phyloP scores from a whole-genome alignment of 2,797 vertebrate genomes.

The Spatula versicolor region DNA sequence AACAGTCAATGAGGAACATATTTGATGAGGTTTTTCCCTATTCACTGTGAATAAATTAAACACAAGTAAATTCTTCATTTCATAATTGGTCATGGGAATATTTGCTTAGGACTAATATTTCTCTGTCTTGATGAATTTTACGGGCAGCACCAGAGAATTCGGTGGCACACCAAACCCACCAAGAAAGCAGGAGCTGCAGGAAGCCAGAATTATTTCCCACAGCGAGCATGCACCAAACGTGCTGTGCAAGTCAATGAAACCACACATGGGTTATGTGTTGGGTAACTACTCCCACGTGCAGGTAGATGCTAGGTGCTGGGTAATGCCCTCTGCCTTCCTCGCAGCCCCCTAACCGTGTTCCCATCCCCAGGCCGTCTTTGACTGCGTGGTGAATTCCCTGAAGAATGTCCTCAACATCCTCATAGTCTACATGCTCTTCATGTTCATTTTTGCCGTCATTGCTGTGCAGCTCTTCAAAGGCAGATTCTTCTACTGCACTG shows the following conservation, averaged over 20 bases:
- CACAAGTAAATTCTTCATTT: background rate
- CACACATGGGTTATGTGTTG: background rate
- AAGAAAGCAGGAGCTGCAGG: background rate
- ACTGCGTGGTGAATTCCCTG: conserved; percentile 97
- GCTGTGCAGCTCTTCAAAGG: conserved; percentile 98
- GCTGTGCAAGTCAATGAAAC: background rate
- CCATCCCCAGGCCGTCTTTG: conserved; percentile 89
- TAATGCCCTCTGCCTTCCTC: background rate
- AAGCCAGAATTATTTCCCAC: background rate
- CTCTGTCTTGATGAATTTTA: background rate
- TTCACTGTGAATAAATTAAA: background rate
- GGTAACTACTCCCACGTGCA: background rate
- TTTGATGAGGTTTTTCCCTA: background rate
- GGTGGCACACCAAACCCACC: background rate
- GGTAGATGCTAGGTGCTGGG: no score
- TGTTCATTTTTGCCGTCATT: conserved; percentile 99
- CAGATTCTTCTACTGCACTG: conserved; percentile 96
- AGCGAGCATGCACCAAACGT: background rate
- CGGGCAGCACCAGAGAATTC: background rate
- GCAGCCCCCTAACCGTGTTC: background rate
- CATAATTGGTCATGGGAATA: background rate
- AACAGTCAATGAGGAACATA: background rate
- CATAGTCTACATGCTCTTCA: conserved; percentile 98
- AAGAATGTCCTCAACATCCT: conserved; percentile 98
- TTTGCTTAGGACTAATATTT: background rate